Conservation (phyloP, 2,888 invertebrate genomes). For the Latheticus oryzae region DNA sequence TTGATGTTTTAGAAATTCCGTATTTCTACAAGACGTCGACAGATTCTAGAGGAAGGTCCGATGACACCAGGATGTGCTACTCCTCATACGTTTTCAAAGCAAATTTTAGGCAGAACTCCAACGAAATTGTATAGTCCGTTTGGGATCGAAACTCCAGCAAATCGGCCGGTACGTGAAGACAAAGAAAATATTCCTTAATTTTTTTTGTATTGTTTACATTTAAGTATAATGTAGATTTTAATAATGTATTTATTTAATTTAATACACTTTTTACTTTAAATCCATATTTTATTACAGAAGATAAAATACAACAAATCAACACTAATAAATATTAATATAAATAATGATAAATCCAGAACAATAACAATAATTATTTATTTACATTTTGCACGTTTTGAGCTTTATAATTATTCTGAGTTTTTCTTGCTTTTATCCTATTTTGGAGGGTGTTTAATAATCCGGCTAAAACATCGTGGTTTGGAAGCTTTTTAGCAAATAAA, state of each 20-base stretch:
- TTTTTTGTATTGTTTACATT: constrained; percentile 9
- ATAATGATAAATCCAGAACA: constrained; percentile 15
- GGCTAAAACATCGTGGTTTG: constrained; percentile 89
- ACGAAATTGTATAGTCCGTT: constrained; percentile 82
- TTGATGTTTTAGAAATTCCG: constrained; percentile 66
- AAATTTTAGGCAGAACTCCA: constrained; percentile 74
- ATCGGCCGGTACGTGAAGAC: no score
- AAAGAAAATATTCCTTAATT: constrained; percentile 23
- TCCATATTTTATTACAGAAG: neutral
- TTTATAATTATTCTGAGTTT: constrained; percentile 53
- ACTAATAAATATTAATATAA: constrained; percentile 36
- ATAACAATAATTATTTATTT: constrained; percentile 27
- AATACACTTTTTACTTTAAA: neutral
- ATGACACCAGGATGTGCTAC: constrained; percentile 66
- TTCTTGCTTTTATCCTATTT: constrained; percentile 79
- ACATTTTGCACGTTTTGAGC: constrained; percentile 47
- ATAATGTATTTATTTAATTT: neutral
- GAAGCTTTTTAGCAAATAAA: constrained; percentile 88
- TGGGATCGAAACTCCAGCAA: constrained; percentile 71
- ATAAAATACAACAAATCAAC: constrained; percentile 29
- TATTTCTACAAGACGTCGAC: constrained; percentile 68
- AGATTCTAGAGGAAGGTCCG: constrained; percentile 69
- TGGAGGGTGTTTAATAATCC: constrained; percentile 85
- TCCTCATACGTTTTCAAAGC: constrained; percentile 66
- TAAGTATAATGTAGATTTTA: neutral